A percentile compares a stretch with the other conserved stretches of the same genome.
These are phyloP conservation scores for Mycteria americana DNA, from an alignment of 2,797 vertebrate species.

Conservation along the genomic window DNA sequence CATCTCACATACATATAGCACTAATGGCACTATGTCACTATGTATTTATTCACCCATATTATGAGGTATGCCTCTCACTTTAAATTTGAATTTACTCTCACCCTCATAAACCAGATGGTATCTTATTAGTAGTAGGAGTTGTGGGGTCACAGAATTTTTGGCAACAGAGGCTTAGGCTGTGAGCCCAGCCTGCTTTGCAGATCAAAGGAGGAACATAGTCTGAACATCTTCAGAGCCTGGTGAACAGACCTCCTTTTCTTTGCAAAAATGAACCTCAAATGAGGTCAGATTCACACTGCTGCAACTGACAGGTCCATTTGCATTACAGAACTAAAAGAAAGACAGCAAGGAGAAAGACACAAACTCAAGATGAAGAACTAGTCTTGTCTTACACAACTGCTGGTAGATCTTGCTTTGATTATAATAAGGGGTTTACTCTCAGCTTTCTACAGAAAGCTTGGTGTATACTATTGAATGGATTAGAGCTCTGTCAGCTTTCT, in stretches of 20 bases:
- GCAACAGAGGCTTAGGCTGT: not conserved
- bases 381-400: not conserved
- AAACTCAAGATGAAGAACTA: not conserved
- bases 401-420: not conserved
- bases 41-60: not conserved
- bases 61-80: not conserved
- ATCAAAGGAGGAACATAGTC: conserved; percentile 3
- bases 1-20: not conserved
- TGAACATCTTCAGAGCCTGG: conserved; percentile 23
- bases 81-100: not conserved
- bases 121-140: not conserved
- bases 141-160: conserved; percentile 35
- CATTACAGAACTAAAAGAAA: not conserved
- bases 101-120: conserved; percentile 1
- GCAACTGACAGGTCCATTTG: not conserved
- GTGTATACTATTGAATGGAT: not conserved
- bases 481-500: not conserved
- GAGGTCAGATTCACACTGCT: conserved; percentile 26
- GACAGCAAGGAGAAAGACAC: not conserved
- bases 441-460: not conserved
- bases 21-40: not conserved
- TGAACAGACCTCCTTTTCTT: conserved; percentile 35
- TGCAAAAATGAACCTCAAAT: conserved; percentile 1
- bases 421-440: not conserved
- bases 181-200: conserved; percentile 13